Conservation (phyloP, 2,888 invertebrate genomes). For the Orthosia cruda region DNA sequence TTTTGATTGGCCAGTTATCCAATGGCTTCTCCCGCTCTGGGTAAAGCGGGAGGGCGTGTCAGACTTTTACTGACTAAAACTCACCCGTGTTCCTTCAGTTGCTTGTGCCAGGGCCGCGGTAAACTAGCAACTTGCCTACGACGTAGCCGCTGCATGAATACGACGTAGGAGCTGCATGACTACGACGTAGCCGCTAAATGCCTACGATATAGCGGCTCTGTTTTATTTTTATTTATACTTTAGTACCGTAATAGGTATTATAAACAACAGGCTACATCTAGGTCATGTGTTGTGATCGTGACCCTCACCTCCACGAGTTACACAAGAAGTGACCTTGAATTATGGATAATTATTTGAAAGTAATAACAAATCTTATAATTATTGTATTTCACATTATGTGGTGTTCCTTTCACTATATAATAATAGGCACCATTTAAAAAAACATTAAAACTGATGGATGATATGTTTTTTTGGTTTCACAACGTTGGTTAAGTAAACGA, state of each 20-base stretch:
- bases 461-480: no score
- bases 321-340: slow-evolving; percentile 15
- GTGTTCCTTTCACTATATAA: no score
- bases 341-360: neutral
- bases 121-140: neutral
- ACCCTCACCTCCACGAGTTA: neutral
- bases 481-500: no score
- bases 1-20: no score
- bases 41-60: no score
- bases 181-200: neutral
- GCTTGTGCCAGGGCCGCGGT: no score
- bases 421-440: no score
- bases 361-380: slow-evolving; percentile 2
- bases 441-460: no score
- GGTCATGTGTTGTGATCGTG: slow-evolving; percentile 6
- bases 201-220: neutral
- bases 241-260: neutral
- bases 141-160: neutral
- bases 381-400: neutral
- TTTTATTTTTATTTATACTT: neutral
- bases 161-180: neutral
- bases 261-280: slow-evolving; percentile 10
- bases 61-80: neutral
- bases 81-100: no score
- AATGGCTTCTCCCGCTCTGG: no score